Evolutionary conservation across 2,113 vertebrate species (phyloP), one percentile per base, ranked within the genome.

Genomic region (Oriolus oriolus): DNA sequence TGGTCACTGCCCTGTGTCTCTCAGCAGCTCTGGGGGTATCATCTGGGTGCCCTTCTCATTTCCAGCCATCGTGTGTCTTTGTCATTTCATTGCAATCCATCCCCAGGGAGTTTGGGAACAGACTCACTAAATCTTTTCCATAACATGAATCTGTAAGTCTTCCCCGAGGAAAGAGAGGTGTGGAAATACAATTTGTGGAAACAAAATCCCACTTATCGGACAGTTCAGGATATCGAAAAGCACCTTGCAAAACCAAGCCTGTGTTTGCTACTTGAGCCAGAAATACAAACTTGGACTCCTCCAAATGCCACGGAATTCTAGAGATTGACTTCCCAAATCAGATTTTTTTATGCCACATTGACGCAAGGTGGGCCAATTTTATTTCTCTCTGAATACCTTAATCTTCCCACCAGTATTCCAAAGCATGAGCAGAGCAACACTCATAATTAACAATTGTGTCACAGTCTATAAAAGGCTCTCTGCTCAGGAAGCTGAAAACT

Each of bases 401-500:
- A 87, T 84, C 41, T 88, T 73, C 73, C 77, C 71, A 84, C 56
- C 33, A 45, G 30, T 41, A 90, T 71, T 71, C 73, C 60, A 92
- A 87, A 93, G 52, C 61, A 65, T 22, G 20, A 94, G 63, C 69
- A 95, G 33, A 87, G 64, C 42, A 78, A 57, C 83, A 69, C 28
- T 69, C 52, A 30, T 39, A 87, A 94, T 61, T 83, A 91, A 69
- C 66, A 85, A 65, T 35, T 84, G 66, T 93, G 78, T 70, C 42
- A 82, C 20, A 65, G 50, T 30, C 79, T 78, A 70, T 81, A 87
- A 91, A 87, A 80, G 8, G 21, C 39, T 52, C 4, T 63, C 49
- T 64, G 52, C 87, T 84, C 65, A 76, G 77, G 49, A 96, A 85
- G 70, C 60, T 89, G 84, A 57, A 76, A 91, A 70, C 65, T 78